Base-by-base conservation (phyloP, 2,113 vertebrate genomes). In the Alexandromys fortis region DNA sequence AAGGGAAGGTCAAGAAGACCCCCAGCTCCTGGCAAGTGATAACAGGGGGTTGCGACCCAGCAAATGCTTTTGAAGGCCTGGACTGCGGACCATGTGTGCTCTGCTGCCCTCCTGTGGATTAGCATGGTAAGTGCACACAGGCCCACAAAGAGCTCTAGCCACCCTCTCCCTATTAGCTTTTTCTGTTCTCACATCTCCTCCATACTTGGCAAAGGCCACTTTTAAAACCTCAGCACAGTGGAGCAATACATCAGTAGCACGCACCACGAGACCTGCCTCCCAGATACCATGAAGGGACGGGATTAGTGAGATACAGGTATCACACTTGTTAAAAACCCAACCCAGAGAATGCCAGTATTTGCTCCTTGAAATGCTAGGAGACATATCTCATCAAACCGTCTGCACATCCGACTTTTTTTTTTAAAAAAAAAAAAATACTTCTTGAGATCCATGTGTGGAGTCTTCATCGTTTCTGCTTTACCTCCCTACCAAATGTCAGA, bases 101-200 rank as follows among this genome's bases (percentile, higher is more conserved):
- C 76, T 97, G 96, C 61, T 22, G 75, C 90, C 96, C 96, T 94
- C 97, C 45, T 4, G 81, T 95, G 97, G 96, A 63, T 0, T 0
- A 0, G 4, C 3, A 1, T 19, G 42, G 72, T n/a, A 89, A 49
- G 17, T 6, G 52, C 76, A 81, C 1, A 17, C 24, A 33, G 28
- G 68, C 35, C 35, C 0, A 72, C 68, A 1, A 7, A 35, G 47
- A 22, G n/a, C 11, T 70, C 33, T 10, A 26, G n/a, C 47, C 28
- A 76, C 3, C 22, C 65, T 68, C 45, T 33, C 67, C 58, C 19
- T 58, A 22, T 21, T 28, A 22, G 77, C 11, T 52, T 93, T 73
- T 85, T 55, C 24, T 42, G 17, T 81, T 67, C 38, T 52, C 7
- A 10, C 38, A 81, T 70, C 21, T 13, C 6, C 2, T 72, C 81